Conservation (phyloP, 2,797 vertebrate genomes). For the Lophura swinhoii region DNA sequence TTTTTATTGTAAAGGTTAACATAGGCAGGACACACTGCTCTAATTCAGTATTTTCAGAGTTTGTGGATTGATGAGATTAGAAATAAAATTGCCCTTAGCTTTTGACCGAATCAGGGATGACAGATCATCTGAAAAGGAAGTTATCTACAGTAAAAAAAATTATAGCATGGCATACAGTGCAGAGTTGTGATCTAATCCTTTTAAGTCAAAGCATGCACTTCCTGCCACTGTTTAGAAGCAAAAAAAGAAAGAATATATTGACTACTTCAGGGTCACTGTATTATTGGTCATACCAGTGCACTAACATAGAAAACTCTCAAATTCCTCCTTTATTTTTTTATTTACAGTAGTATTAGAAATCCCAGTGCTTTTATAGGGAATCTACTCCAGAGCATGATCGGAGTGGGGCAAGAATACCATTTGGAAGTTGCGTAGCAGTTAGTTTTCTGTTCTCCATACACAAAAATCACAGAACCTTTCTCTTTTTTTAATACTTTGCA, state of each 20-base stretch:
- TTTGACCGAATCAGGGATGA: not conserved
- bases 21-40: not conserved
- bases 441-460: not conserved
- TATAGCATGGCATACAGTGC: fast-evolving
- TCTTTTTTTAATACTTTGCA: not conserved
- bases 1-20: not conserved
- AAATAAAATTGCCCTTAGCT: not conserved
- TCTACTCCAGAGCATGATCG: not conserved
- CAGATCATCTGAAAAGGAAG: not conserved
- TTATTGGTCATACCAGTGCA: not conserved
- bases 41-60: not conserved
- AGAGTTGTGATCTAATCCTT: not conserved
- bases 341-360: not conserved
- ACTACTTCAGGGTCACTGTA: not conserved
- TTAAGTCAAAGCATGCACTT: not conserved
- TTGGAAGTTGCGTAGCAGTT: not conserved
- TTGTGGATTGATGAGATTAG: not conserved
- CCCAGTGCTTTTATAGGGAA: not conserved
- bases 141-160: constrained; percentile 1
- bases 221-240: not conserved
- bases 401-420: not conserved
- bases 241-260: not conserved
- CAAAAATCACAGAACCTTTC: not conserved
- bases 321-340: not conserved
- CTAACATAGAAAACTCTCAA: not conserved